These are phyloP conservation scores for Melinaea menophilus DNA, from an alignment of 2,888 invertebrate genomes.

Conservation along the genomic window DNA sequence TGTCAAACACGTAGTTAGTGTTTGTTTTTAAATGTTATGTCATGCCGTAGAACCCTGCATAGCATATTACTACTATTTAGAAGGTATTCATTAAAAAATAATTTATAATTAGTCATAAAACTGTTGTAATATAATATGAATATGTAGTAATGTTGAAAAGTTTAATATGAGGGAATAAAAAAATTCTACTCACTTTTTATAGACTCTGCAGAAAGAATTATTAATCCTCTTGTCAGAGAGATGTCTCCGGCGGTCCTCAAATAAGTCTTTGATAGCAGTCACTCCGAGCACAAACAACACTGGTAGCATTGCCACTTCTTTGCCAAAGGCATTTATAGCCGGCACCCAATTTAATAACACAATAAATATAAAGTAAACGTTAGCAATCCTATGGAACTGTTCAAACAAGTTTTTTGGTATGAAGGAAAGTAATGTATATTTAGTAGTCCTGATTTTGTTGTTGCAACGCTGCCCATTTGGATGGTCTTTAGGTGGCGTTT, in stretches of 20 bases:
- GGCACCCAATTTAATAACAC: constrained; percentile 98
- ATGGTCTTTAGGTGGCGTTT: constrained; percentile 87
- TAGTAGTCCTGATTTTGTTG: constrained; percentile 95
- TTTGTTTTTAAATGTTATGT: not conserved
- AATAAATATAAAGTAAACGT: constrained; percentile 98
- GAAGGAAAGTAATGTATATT: constrained; percentile 95
- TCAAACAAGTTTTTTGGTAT: constrained; percentile 97
- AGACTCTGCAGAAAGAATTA: constrained; percentile 93
- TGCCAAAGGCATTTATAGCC: constrained; percentile 95
- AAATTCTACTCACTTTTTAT: constrained; percentile 83
- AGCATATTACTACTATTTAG: not conserved
- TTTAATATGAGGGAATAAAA: not conserved
- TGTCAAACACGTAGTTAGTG: not conserved
- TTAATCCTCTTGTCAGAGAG: constrained; percentile 96
- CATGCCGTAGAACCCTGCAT: not conserved
- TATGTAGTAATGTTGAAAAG: not conserved
- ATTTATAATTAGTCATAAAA: too few species aligned
- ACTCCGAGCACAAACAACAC: constrained; percentile 96
- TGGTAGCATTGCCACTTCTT: constrained; percentile 96
- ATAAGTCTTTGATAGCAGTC: constrained; percentile 95
- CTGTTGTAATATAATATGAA: not conserved
- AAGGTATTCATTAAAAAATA: too few species aligned
- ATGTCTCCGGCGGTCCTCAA: constrained; percentile 93
- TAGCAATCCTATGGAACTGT: constrained; percentile 98
- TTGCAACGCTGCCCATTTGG: constrained; percentile 89